Evolutionary conservation across 2,113 vertebrate species (phyloP).

Genomic region (Atractosteus spatula): DNA sequence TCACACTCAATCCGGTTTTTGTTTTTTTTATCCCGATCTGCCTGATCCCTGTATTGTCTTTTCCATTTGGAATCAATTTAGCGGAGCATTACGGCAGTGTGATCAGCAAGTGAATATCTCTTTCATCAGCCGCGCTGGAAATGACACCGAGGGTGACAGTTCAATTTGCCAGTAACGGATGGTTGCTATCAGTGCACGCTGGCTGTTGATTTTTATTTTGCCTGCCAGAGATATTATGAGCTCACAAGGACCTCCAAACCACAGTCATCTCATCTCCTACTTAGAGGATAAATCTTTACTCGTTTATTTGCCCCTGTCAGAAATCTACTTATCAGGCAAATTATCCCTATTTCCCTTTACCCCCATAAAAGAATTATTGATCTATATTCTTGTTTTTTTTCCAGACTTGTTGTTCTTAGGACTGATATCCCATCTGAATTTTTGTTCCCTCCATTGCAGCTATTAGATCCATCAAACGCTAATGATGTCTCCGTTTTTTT

Average conservation of each 20-base stretch:
- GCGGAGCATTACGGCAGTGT: constrained; percentile 66
- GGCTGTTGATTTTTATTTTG: constrained; percentile 77
- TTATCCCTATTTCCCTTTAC: constrained; percentile 50
- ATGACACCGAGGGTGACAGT: constrained; percentile 89
- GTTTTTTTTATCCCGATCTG: constrained; percentile 61
- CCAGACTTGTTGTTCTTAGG: constrained; percentile 56
- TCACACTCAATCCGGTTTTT: constrained; percentile 1
- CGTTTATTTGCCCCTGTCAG: constrained; percentile 65
- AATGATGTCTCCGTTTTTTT: constrained; percentile 29
- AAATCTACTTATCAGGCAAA: constrained; percentile 50
- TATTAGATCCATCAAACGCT: constrained; percentile 60
- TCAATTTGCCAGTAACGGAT: constrained; percentile 97
- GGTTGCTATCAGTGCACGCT: constrained; percentile 73
- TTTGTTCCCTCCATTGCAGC: constrained; percentile 53
- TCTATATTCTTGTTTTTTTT: constrained; percentile 63
- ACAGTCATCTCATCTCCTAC: constrained; percentile 52
- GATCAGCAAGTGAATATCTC: constrained; percentile 85
- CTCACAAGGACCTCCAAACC: constrained; percentile 53
- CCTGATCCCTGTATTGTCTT: constrained; percentile 44
- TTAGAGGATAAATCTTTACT: constrained; percentile 71
- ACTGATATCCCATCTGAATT: constrained; percentile 55
- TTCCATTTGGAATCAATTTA: constrained; percentile 65
- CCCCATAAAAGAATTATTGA: constrained; percentile 58
- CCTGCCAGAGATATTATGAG: constrained; percentile 70
- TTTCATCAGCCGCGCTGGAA: constrained; percentile 87